A percentile compares a stretch with the other conserved stretches of the same genome.
Evolutionary conservation across 2,797 vertebrate species (phyloP).

Genomic region (Menidia menidia): DNA sequence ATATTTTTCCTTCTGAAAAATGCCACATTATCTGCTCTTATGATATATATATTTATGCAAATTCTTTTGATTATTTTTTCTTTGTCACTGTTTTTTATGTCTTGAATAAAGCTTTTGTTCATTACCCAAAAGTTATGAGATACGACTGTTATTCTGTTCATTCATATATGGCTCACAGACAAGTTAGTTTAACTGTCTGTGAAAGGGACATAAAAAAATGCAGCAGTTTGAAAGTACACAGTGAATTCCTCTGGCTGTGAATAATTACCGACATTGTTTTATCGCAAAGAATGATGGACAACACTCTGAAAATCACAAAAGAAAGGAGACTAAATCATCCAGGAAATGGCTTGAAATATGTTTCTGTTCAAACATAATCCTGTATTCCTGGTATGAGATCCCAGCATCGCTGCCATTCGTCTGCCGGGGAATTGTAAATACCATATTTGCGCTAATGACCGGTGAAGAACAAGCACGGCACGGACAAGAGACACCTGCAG

Average conservation of each 20-base stretch:
- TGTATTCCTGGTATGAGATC: neutral
- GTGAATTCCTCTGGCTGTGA: slow-evolving; percentile 24
- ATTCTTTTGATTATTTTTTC: slow-evolving; percentile 63
- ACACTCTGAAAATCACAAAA: slow-evolving; percentile 4
- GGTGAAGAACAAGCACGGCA: slow-evolving; percentile 39
- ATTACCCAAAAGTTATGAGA: slow-evolving; percentile 37
- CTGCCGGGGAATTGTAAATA: slow-evolving; percentile 31
- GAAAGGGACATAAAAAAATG: slow-evolving; percentile 1
- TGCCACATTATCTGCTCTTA: slow-evolving; percentile 71
- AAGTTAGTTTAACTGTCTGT: slow-evolving; percentile 15
- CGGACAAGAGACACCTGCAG: slow-evolving; percentile 65
- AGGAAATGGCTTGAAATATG: neutral
- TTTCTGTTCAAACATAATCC: slow-evolving; percentile 4
- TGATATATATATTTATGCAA: slow-evolving; percentile 84
- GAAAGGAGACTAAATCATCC: neutral
- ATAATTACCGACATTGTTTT: slow-evolving; percentile 51
- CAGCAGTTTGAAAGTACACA: slow-evolving; percentile 20
- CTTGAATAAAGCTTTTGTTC: slow-evolving; percentile 82
- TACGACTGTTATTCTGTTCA: neutral
- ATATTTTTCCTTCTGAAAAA: slow-evolving; percentile 67
- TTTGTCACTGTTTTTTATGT: slow-evolving; percentile 65
- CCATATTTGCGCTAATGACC: slow-evolving; percentile 43
- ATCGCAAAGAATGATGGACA: slow-evolving; percentile 28
- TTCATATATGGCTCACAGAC: neutral
- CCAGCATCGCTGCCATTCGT: slow-evolving; percentile 11